These are phyloP conservation scores for Ianthella basta DNA, from an alignment of 37 sponge, comb jelly and placozoan species.

Conservation along the genomic window DNA sequence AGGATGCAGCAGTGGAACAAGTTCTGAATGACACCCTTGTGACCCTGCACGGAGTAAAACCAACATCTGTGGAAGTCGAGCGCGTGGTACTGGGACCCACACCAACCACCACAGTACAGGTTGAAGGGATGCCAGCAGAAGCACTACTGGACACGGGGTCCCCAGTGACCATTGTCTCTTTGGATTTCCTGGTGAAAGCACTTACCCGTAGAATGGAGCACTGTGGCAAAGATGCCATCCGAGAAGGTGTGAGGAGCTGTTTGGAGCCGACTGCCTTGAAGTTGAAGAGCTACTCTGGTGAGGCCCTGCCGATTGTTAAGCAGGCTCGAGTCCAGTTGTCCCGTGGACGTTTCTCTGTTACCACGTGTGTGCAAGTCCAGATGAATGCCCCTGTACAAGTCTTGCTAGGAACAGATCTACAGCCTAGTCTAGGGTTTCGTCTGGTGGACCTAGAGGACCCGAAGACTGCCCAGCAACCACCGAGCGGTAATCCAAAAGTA, in stretches of 20 bases:
- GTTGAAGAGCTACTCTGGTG: constrained; percentile 52
- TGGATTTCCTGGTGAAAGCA: constrained; percentile 11
- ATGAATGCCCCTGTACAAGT: constrained; percentile 46
- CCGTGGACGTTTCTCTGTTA: neutral
- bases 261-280: constrained; percentile 16
- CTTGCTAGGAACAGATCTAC: constrained; percentile 60
- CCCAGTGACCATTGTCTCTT: constrained; percentile 31
- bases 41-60: neutral
- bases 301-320: constrained; percentile 9
- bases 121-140: neutral
- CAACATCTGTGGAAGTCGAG: neutral
- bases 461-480: neutral
- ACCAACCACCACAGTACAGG: neutral
- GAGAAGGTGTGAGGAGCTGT: neutral
- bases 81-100: neutral
- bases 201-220: neutral
- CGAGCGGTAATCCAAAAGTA: no score
- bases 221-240: constrained; percentile 17
- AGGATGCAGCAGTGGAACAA: neutral
- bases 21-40: neutral
- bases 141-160: constrained; percentile 41
- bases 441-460: neutral
- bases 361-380: constrained; percentile 38
- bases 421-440: constrained; percentile 35
- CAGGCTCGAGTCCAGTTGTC: constrained; percentile 14